Conservation (phyloP, 2,888 invertebrate species). For the Hydriomena furcata region DNA sequence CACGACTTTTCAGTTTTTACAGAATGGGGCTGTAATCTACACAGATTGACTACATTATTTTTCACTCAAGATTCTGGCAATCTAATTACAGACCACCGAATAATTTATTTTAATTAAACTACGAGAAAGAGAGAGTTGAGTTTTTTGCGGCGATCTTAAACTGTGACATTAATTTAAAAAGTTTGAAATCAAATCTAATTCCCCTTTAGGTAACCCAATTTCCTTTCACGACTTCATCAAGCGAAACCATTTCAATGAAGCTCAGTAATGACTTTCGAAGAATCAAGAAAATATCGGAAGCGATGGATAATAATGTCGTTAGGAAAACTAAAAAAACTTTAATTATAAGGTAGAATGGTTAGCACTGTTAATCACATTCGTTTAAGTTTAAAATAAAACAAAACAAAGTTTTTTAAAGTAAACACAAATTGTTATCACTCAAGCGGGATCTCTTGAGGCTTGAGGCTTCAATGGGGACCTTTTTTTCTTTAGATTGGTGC, state of each 20-base stretch:
- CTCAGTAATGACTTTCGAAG: conserved; percentile 78
- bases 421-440: no score
- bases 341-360: no score
- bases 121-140: conserved; percentile 58
- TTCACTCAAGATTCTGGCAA: conserved; percentile 59
- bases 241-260: conserved; percentile 75
- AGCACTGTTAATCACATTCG: no score
- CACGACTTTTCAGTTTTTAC: no score
- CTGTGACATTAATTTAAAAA: conserved; percentile 77
- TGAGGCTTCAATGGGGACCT: no score
- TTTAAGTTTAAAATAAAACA: no score
- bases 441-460: no score
- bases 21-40: no score
- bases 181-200: conserved; percentile 80
- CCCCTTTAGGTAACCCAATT: conserved; percentile 80
- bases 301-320: conserved; percentile 47
- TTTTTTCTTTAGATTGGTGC: no score
- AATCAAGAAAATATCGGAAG: conserved; percentile 77
- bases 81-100: conserved; percentile 65
- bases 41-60: conserved; percentile 32
- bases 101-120: conserved; percentile 76
- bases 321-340: no score
- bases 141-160: conserved; percentile 67
- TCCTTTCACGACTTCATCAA: conserved; percentile 81
- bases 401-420: no score